phyloP scores from a whole-genome alignment of 2,113 vertebrate species.

The Microcebus ravelobensis region DNA sequence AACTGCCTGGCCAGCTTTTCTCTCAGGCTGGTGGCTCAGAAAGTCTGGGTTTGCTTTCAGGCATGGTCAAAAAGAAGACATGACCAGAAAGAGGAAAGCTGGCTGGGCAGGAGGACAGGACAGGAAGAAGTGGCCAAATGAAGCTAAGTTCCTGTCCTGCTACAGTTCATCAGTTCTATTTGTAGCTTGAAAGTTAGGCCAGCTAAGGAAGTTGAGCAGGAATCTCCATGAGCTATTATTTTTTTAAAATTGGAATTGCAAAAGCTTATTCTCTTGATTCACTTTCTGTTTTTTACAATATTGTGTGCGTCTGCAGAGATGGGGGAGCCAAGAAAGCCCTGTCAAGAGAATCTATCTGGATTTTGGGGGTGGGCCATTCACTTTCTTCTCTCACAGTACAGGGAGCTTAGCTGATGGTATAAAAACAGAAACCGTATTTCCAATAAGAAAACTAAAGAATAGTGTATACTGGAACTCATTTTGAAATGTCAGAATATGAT shows the following conservation, averaged over 20 bases:
- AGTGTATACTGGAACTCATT: neutral
- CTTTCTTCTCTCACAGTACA: neutral
- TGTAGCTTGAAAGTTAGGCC: neutral
- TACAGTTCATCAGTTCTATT: neutral
- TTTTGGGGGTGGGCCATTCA: neutral
- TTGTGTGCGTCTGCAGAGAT: neutral
- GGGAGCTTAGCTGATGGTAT: neutral
- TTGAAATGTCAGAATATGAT: neutral
- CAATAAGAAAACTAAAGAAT: neutral
- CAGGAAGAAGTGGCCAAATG: neutral
- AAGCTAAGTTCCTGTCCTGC: neutral
- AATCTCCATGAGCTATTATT: neutral
- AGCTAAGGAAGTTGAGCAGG: neutral
- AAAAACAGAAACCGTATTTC: neutral
- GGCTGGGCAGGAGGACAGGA: neutral
- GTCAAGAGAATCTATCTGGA: neutral
- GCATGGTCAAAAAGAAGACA: conserved; percentile 18
- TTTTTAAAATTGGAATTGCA: neutral
- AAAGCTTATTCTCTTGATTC: neutral
- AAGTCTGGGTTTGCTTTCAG: too few relatives aligned
- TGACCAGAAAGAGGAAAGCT: neutral
- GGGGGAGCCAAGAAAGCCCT: neutral
- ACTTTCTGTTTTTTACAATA: neutral
- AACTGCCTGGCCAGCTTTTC: too few relatives aligned
- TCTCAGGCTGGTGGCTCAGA: too few relatives aligned